Evolutionary conservation across 92 coral and sea anemone genomes (phyloP).

Genomic region (Palythoa caribaeorum): DNA sequence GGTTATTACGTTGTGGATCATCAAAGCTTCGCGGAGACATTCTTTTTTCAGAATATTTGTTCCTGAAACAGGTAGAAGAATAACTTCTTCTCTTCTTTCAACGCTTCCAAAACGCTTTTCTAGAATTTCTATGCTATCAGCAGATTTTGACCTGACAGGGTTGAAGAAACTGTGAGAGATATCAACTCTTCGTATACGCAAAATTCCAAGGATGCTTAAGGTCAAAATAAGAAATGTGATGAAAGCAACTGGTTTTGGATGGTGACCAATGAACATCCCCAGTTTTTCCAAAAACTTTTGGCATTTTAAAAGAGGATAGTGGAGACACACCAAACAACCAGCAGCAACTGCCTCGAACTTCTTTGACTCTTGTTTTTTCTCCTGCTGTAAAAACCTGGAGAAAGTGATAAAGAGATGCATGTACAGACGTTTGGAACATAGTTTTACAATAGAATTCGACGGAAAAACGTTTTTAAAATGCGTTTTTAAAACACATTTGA

Average conservation of each 20-base stretch:
- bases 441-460: too few species aligned
- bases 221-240: slow-evolving; percentile 28
- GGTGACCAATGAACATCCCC: slow-evolving; percentile 51
- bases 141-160: slow-evolving; percentile 38
- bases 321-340: slow-evolving; percentile 37
- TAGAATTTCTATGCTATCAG: slow-evolving; percentile 27
- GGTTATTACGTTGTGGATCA: slow-evolving; percentile 44
- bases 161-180: slow-evolving; percentile 25
- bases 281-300: slow-evolving; percentile 53
- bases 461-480: too few species aligned
- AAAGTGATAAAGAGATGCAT: background rate
- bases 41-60: slow-evolving; percentile 47
- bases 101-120: slow-evolving; percentile 36
- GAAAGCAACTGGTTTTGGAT: slow-evolving; percentile 1
- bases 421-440: too few species aligned
- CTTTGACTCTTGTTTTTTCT: slow-evolving; percentile 1
- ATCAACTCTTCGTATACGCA: slow-evolving; percentile 35
- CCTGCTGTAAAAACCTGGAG: slow-evolving; percentile 27
- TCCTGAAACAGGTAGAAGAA: slow-evolving; percentile 44
- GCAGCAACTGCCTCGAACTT: background rate
- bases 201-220: slow-evolving; percentile 57
- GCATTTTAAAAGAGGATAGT: slow-evolving; percentile 52
- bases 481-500: too few species aligned
- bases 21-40: slow-evolving; percentile 64
- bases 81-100: slow-evolving; percentile 52